These are phyloP conservation scores for Microchirus variegatus DNA, from an alignment of 2,797 vertebrate genomes.

Conservation along the genomic window DNA sequence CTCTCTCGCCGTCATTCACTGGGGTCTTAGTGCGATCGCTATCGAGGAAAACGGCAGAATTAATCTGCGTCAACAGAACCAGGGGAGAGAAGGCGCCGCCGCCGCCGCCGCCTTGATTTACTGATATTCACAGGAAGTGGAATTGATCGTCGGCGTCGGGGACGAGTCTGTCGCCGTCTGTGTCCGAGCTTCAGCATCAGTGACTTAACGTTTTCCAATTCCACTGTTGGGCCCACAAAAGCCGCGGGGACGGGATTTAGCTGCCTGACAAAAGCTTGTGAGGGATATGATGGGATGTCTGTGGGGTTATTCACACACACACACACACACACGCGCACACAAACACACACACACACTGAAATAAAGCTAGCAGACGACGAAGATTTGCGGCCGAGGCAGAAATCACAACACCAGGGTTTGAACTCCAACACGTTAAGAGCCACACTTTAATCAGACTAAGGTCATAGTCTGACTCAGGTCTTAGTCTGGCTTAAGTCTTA, in stretches of 20 bases:
- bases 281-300: slow-evolving; percentile 72
- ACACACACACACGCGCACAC: too few species aligned
- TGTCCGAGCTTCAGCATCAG: slow-evolving; percentile 55
- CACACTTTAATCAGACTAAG: too few species aligned
- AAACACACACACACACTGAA: too few species aligned
- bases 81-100: slow-evolving; percentile 58
- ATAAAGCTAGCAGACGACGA: too few species aligned
- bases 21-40: slow-evolving; percentile 76
- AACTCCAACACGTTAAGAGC: too few species aligned
- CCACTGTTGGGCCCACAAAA: slow-evolving; percentile 42
- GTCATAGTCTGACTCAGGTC: too few species aligned
- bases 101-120: slow-evolving; percentile 69
- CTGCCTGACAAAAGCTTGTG: slow-evolving; percentile 72
- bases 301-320: slow-evolving; percentile 62
- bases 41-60: slow-evolving; percentile 74
- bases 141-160: slow-evolving; percentile 67
- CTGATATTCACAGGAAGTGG: slow-evolving; percentile 74
- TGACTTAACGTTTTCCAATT: slow-evolving; percentile 71
- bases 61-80: slow-evolving; percentile 59
- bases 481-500: too few species aligned
- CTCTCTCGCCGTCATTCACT: slow-evolving; percentile 60
- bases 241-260: slow-evolving; percentile 71
- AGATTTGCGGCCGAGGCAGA: too few species aligned
- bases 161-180: slow-evolving; percentile 43
- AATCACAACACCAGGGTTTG: too few species aligned